Conservation (phyloP, 1,140 invertebrate genomes). For the Liolophura sinensis region DNA sequence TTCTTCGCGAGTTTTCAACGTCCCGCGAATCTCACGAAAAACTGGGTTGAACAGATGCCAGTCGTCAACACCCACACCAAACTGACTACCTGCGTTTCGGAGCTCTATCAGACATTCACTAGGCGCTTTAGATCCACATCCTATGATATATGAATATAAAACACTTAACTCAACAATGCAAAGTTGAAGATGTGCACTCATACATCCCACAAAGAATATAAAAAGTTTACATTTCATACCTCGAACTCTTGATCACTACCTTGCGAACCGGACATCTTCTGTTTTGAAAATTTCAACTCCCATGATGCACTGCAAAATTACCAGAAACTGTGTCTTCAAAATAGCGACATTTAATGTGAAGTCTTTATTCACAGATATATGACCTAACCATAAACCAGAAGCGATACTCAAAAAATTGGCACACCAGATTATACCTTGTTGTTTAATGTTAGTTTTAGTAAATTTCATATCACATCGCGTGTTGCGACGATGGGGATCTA, state of each 20-base stretch:
- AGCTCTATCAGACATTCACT: too few species aligned
- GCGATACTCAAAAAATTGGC: not conserved
- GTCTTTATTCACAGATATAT: not conserved
- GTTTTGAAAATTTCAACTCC: constrained; percentile 24
- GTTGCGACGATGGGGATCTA: constrained; percentile 13
- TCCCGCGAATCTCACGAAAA: too few species aligned
- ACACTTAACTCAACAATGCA: constrained; percentile 1
- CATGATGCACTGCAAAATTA: constrained; percentile 20
- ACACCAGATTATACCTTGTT: not conserved
- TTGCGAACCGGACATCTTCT: constrained; percentile 12
- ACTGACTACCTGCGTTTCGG: too few species aligned
- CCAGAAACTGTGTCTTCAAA: not conserved
- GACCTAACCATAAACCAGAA: not conserved
- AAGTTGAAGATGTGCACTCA: not conserved
- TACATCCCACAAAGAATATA: not conserved
- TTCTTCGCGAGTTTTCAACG: too few species aligned
- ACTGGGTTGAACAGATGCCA: too few species aligned
- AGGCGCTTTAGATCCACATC: not conserved
- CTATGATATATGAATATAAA: not conserved
- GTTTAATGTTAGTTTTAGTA: constrained; percentile 7
- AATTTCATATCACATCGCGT: constrained; percentile 15
- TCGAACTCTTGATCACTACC: constrained; percentile 7
- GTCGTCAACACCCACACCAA: too few species aligned
- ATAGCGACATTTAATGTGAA: not conserved
- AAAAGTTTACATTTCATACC: constrained; percentile 1